Base-by-base conservation (phyloP, 2,113 vertebrate genomes). In the Cyprichromis sp. region DNA sequence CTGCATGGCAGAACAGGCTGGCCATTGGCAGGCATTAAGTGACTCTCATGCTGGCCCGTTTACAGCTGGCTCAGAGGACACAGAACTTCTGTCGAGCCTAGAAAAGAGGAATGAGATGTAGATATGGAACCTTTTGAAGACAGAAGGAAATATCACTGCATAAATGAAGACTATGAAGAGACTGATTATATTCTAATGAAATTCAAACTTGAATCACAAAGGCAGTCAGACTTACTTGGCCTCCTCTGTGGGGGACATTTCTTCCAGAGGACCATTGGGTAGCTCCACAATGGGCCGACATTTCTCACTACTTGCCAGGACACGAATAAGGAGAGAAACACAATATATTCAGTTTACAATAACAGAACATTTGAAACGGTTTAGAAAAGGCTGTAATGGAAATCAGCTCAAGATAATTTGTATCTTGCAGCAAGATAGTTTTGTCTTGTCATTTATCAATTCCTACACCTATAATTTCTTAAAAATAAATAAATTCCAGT, bases 1-100 rank as follows among this genome's bases (percentile, higher is more conserved):
- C 96, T 96, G 91, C 82, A 14, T 57, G 90, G 91, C 93, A 89
- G 92, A 96, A 95, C 94, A 83, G 91, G 95, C 92, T 91, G 95
- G 14, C 88, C 54, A 16, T 38, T 76, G 26, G 86, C 61, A 57
- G 78, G 61, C 63, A 12, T 12, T 3, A 4, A 87, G 78, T 12
- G 78, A 80, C 82, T 89, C 95, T 99, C 98, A 99, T 94, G 97
- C 97, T 6, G 98, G 98, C 92, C 98, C 98, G 9, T 99, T 99
- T 21, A 97, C 96, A 5, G 97, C 95, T 1, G 97, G 89, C 91
- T 98, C 97, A 6, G 96, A 95, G 80, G 97, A 95, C 81, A 94
- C 82, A 9, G 95, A 93, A 42, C 93, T 96, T 93, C 97, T 97
- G 87, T 97, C 97, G 85, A 95, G 94, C 96, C 98, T 99, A 38